Evolutionary conservation across 2,797 vertebrate species (phyloP).

Genomic region (Acomys russatus): DNA sequence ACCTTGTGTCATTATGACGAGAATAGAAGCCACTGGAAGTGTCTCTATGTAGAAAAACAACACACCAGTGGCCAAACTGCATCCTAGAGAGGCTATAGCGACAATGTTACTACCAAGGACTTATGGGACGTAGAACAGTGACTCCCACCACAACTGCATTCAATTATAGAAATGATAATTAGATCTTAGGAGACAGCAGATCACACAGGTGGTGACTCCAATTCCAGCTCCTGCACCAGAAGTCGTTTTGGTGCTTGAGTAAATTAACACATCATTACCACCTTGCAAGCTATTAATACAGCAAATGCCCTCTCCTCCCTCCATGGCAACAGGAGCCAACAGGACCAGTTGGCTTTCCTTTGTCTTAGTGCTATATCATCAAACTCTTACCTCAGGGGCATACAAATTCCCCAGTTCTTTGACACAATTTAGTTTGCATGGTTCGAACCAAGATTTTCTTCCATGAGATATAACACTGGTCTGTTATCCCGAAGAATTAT

Average conservation of each 20-base stretch:
- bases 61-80: background rate
- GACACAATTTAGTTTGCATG: background rate
- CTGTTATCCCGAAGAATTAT: background rate
- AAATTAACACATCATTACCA: background rate
- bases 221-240: background rate
- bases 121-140: background rate
- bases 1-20: background rate
- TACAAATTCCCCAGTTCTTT: background rate
- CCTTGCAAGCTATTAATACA: background rate
- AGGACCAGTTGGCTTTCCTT: background rate
- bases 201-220: background rate
- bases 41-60: background rate
- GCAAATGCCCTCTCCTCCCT: background rate
- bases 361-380: background rate
- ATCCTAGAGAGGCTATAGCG: background rate
- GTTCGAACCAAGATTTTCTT: background rate
- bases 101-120: background rate
- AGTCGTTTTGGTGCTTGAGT: background rate
- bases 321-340: background rate
- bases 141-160: background rate
- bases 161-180: background rate
- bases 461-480: too few species aligned
- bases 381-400: background rate
- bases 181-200: background rate
- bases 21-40: background rate